Base-by-base conservation (phyloP, 2,797 vertebrate species). In the Periophthalmus magnuspinnatus region DNA sequence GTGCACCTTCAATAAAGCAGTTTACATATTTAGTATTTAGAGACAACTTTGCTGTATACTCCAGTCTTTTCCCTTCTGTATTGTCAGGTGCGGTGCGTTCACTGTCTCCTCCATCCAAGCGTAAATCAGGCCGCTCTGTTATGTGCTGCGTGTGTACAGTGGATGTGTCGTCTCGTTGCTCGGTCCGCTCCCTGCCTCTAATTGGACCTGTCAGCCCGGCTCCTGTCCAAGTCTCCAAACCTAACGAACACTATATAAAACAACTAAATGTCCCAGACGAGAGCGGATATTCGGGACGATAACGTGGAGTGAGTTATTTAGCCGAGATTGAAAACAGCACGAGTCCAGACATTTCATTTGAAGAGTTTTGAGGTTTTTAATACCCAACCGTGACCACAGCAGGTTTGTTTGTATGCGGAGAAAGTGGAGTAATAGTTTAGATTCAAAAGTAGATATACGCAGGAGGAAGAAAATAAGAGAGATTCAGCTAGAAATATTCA, bases 121-220 rank as follows among this genome's bases (percentile, higher is more conserved):
- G 13, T 45, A 45, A 45, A 45, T 45, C 41, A 7, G 11, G 14
- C 11, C 13, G 38, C 38, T 5, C 5, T 41, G 38, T 41, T 41
- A 41, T 41, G 38, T 48, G 16, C 17, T 6, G 34, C 56, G 74
- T 55, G 6, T 45, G 52, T 63, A 22, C 48, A 19, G 48, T 50
- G 59, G 50, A 65, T 73, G 66, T 68, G 19, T 19, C 7, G 50
- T 82, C 61, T 33, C n/a, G 81, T 72, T 48, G 74, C 87, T 75
- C 70, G 58, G 72, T 59, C 68, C 60, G 69, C 64, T 74, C 69
- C 71, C 81, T 81, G 75, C 60, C 78, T 83, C 75, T 84, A 81
- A 88, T 86, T 83, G 83, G 79, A 68, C 60, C 62, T 19, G 11
- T 75, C 75, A 8, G 10, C 21, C 54, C 21, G 24, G 54, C 22